These are phyloP conservation scores for Paradoxurus hermaphroditus DNA, from an alignment of 2,113 vertebrate genomes.

Conservation along the genomic window DNA sequence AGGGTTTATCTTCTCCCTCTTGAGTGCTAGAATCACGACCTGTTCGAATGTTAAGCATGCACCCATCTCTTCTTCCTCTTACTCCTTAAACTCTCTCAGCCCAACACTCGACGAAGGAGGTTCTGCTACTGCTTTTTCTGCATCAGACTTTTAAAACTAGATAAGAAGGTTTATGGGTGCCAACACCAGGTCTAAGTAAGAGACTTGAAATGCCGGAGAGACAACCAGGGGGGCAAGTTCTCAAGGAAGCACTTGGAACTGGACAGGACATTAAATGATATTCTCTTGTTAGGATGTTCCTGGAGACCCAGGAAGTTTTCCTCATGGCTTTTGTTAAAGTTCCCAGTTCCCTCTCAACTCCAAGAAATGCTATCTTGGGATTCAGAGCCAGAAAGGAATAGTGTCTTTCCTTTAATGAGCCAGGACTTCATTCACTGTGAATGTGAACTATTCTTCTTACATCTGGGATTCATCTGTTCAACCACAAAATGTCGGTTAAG, in stretches of 20 bases:
- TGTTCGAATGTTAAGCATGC: not conserved
- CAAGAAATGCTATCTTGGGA: slow-evolving; percentile 59
- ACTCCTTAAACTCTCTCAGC: not conserved
- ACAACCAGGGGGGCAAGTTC: not conserved
- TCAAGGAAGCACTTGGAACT: not conserved
- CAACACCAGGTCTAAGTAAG: not conserved
- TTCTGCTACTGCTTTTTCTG: not conserved
- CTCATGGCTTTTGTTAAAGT: slow-evolving; percentile 54
- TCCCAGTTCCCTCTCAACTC: slow-evolving; percentile 19
- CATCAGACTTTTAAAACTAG: not conserved
- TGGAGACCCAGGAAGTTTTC: slow-evolving; percentile 61
- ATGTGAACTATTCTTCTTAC: slow-evolving; percentile 68
- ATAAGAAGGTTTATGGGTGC: not conserved
- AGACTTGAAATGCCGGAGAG: not conserved
- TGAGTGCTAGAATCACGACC: not conserved
- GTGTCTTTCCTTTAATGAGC: slow-evolving; percentile 65
- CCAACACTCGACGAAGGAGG: not conserved
- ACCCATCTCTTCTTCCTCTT: not conserved
- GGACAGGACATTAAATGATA: not conserved
- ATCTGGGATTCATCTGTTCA: slow-evolving; percentile 76
- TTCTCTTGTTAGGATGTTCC: slow-evolving; percentile 37
- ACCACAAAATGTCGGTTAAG: slow-evolving; percentile 68
- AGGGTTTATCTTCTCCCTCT: not conserved
- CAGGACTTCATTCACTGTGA: slow-evolving; percentile 58
- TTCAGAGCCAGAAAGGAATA: slow-evolving; percentile 61